These are phyloP conservation scores for Apodemus agrarius DNA, from an alignment of 2,797 vertebrate genomes.

Conservation along the genomic window DNA sequence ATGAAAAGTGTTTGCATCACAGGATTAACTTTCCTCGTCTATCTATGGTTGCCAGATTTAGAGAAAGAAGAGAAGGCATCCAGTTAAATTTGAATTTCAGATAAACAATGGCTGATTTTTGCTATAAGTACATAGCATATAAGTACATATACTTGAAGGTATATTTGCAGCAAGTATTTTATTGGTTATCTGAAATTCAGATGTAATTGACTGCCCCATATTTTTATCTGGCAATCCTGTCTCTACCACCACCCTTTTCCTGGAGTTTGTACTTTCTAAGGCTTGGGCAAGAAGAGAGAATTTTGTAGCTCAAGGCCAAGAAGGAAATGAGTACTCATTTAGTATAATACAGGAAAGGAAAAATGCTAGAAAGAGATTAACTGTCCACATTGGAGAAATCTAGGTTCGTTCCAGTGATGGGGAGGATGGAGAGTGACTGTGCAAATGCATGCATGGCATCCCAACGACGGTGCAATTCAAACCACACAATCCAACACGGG, in stretches of 20 bases:
- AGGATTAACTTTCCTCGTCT: conserved; percentile 18
- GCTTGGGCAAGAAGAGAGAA: conserved; percentile 66
- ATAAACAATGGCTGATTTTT: conserved; percentile 52
- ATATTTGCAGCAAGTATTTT: conserved; percentile 37
- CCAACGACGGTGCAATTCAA: conserved; percentile 51
- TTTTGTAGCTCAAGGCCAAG: conserved; percentile 62
- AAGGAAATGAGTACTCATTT: conserved; percentile 66
- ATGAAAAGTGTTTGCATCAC: conserved; percentile 63
- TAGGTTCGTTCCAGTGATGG: conserved; percentile 15
- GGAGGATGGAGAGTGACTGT: not conserved
- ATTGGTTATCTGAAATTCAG: conserved; percentile 65
- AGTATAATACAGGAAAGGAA: conserved; percentile 50
- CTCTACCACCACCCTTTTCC: conserved; percentile 61
- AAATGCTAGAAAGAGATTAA: conserved; percentile 67
- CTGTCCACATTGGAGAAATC: conserved; percentile 17
- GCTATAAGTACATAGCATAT: conserved; percentile 30
- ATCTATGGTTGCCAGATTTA: conserved; percentile 58
- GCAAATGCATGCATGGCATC: conserved; percentile 5
- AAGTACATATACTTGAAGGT: conserved; percentile 39
- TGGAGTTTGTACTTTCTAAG: conserved; percentile 64
- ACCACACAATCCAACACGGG: not conserved
- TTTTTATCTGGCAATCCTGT: conserved; percentile 66
- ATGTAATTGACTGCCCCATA: conserved; percentile 39
- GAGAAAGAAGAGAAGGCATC: not conserved
- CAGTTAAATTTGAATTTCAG: conserved; percentile 64